A percentile compares a stretch with the other conserved stretches of the same genome.
phyloP scores from a whole-genome alignment of 2,888 invertebrate species.

The Incurvaria masculella region DNA sequence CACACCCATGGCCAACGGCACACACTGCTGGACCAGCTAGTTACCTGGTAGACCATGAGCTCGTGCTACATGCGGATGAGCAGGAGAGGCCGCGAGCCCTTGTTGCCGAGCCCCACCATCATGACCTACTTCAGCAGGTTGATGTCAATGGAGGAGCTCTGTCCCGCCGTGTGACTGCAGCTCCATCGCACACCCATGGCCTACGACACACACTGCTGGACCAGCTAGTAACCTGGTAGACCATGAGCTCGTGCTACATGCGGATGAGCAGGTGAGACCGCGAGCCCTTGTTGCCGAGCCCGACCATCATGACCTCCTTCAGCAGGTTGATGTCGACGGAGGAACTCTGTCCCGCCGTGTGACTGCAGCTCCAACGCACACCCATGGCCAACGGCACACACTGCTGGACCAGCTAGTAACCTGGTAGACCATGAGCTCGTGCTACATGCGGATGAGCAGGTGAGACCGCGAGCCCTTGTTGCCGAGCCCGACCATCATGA shows the following conservation, averaged over 20 bases:
- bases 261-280: slow-evolving; percentile 80
- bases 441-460: slow-evolving; percentile 71
- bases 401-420: too few relatives aligned
- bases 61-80: slow-evolving; percentile 75
- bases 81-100: slow-evolving; percentile 76
- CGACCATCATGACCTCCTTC: slow-evolving; percentile 74
- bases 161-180: slow-evolving; percentile 7
- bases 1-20: too few relatives aligned
- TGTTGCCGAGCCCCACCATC: slow-evolving; percentile 82
- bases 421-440: slow-evolving; percentile 87
- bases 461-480: slow-evolving; percentile 78
- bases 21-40: too few relatives aligned
- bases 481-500: slow-evolving; percentile 82
- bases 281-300: slow-evolving; percentile 79
- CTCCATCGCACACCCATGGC: slow-evolving; percentile 1
- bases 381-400: too few relatives aligned
- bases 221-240: slow-evolving; percentile 85
- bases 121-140: slow-evolving; percentile 62
- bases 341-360: slow-evolving; percentile 12
- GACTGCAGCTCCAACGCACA: too few relatives aligned
- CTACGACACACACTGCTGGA: slow-evolving; percentile 64
- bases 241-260: slow-evolving; percentile 72
- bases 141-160: slow-evolving; percentile 24
- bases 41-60: slow-evolving; percentile 83
- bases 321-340: slow-evolving; percentile 35